phyloP scores from a whole-genome alignment of 2,797 vertebrate species.

The Dicrostonyx torquatus region DNA sequence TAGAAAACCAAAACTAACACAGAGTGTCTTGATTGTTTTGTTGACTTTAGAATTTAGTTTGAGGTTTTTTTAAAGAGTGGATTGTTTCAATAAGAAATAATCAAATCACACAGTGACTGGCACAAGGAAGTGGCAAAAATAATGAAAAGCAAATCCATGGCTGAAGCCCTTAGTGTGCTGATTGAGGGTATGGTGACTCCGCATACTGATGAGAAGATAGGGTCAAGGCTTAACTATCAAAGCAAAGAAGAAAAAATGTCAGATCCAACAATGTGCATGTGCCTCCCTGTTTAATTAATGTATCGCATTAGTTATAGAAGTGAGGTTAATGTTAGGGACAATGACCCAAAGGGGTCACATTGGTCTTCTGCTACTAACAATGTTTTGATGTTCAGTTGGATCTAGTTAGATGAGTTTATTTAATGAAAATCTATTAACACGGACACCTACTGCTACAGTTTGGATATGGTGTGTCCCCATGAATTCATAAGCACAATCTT shows the following conservation, averaged over 20 bases:
- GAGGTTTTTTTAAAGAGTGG: not conserved
- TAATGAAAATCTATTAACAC: not conserved
- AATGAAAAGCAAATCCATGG: not conserved
- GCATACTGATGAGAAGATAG: not conserved
- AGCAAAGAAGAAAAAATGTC: not conserved
- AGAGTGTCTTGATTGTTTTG: not conserved
- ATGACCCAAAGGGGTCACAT: not conserved
- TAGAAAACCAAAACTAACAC: not conserved
- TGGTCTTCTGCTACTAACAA: not conserved
- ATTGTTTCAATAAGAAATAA: conserved; percentile 29
- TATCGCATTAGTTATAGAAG: not conserved
- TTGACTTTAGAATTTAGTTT: conserved; percentile 2
- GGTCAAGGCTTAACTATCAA: not conserved
- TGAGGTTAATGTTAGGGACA: not conserved
- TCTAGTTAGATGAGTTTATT: not conserved
- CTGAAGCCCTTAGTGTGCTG: not conserved
- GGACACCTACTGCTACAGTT: not conserved
- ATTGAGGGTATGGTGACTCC: not conserved
- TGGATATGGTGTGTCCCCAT: not conserved
- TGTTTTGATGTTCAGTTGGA: not conserved
- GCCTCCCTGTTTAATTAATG: not conserved
- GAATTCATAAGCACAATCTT: not conserved
- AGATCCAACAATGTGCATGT: not conserved
- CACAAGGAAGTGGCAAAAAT: not conserved
- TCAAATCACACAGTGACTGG: not conserved